Evolutionary conservation across 2,888 invertebrate species (phyloP), one percentile per base, ranked within the genome.

Genomic region (Cacoxenus indagator): DNA sequence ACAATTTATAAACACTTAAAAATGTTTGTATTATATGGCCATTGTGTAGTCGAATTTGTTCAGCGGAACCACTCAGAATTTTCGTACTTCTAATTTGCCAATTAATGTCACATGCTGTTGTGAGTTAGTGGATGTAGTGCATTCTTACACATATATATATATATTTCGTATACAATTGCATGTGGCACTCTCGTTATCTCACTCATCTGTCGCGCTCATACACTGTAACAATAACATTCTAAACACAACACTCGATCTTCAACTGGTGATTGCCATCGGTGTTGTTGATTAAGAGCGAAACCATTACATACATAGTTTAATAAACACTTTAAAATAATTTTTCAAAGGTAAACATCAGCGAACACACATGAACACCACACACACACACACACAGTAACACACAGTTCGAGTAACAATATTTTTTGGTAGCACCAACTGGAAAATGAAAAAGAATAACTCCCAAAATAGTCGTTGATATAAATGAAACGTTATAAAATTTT

Each of bases 241-340:
- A n/a, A n/a, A n/a, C n/a, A n/a, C n/a, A n/a, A n/a, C n/a, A n/a
- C n/a, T n/a, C n/a, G n/a, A n/a, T n/a, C n/a, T n/a, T n/a, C n/a
- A n/a, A n/a, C n/a, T n/a, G n/a, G n/a, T n/a, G n/a, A n/a, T n/a
- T n/a, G n/a, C n/a, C n/a, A n/a, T n/a, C n/a, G n/a, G n/a, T n/a
- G n/a, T n/a, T n/a, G n/a, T n/a, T n/a, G n/a, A n/a, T n/a, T n/a
- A n/a, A n/a, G n/a, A n/a, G n/a, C n/a, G n/a, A 76, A 73, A 73
- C 72, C 73, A 78, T 83, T 83, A 77, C 73, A 76, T 70, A 70
- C 67, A 71, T 71, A 80, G 81, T 83, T 81, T 83, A 78, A 82
- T 78, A 81, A 78, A 71, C 73, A 77, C 71, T 83, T 75, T 74
- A 83, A 79, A 78, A 75, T 81, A 76, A 84, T 83, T 80, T 78